Conservation (phyloP, 2,888 invertebrate genomes). For the Allacma fusca region DNA sequence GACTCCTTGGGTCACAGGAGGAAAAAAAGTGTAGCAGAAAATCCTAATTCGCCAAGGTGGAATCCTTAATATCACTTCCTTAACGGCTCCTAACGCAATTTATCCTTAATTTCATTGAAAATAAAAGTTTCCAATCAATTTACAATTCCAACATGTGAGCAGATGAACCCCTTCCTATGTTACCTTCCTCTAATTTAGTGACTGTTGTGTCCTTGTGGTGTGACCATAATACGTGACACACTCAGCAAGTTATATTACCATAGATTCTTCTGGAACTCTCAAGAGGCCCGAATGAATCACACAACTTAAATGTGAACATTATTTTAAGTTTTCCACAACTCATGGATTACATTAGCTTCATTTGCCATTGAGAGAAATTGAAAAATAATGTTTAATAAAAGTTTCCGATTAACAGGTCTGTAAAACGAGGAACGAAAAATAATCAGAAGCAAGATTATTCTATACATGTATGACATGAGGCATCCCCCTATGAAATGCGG, state of each 20-base stretch:
- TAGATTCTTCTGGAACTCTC: slow-evolving; percentile 12
- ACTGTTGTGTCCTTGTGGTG: background rate
- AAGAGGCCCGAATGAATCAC: slow-evolving; percentile 11
- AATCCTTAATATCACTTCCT: slow-evolving; percentile 16
- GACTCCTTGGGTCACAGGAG: slow-evolving; percentile 38
- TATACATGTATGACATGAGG: slow-evolving; percentile 38
- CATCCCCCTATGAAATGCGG: background rate
- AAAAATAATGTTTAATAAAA: background rate
- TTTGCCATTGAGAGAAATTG: too few relatives aligned
- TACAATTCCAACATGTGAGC: too few relatives aligned
- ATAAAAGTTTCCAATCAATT: background rate
- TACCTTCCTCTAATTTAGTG: background rate
- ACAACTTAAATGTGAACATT: slow-evolving; percentile 7
- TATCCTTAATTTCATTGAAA: background rate
- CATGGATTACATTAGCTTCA: background rate
- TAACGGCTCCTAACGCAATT: background rate
- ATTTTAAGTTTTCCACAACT: slow-evolving; percentile 6
- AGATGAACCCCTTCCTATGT: background rate
- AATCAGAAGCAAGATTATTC: slow-evolving; percentile 40
- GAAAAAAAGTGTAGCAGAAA: slow-evolving; percentile 30
- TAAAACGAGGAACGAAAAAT: background rate
- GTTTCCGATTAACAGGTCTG: background rate
- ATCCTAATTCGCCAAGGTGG: slow-evolving; percentile 34
- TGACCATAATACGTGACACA: background rate
- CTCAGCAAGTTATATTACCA: background rate